Evolutionary conservation across 2,797 vertebrate genomes (phyloP).

Genomic region (Myripristis murdjan): DNA sequence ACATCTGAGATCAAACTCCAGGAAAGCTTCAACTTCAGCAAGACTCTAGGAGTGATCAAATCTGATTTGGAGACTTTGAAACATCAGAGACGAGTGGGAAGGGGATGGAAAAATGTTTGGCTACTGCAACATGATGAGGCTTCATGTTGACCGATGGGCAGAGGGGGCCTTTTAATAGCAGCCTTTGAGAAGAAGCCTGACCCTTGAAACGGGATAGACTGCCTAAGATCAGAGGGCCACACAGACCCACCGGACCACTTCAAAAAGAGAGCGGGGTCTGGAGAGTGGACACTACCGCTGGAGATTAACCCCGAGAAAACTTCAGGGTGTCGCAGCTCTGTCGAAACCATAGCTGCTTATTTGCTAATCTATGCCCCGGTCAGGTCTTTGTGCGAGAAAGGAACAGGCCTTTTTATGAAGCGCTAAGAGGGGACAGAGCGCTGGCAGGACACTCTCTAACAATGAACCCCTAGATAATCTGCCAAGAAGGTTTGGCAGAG

Average conservation of each 20-base stretch:
- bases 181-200: slow-evolving; percentile 43
- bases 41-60: slow-evolving; percentile 24
- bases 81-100: not conserved
- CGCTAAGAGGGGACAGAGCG: slow-evolving; percentile 36
- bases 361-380: slow-evolving; percentile 10
- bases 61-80: slow-evolving; percentile 32
- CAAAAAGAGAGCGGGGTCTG: slow-evolving; percentile 10
- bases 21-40: slow-evolving; percentile 21
- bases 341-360: slow-evolving; percentile 3
- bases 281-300: slow-evolving; percentile 11
- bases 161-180: slow-evolving; percentile 27
- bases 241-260: slow-evolving; percentile 15
- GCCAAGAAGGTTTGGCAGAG: slow-evolving; percentile 52
- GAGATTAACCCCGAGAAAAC: slow-evolving; percentile 6
- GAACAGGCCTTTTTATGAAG: slow-evolving; percentile 30
- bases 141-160: slow-evolving; percentile 53
- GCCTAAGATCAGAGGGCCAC: slow-evolving; percentile 31
- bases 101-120: slow-evolving; percentile 60
- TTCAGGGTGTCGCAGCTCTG: not conserved
- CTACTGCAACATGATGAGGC: slow-evolving; percentile 64
- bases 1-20: slow-evolving; percentile 33
- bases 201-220: slow-evolving; percentile 34
- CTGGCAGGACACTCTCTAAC: slow-evolving; percentile 11
- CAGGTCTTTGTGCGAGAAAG: slow-evolving; percentile 12
- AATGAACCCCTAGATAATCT: slow-evolving; percentile 33